Evolutionary conservation across 2,888 invertebrate species (phyloP).

Genomic region (Drosophila robusta): DNA sequence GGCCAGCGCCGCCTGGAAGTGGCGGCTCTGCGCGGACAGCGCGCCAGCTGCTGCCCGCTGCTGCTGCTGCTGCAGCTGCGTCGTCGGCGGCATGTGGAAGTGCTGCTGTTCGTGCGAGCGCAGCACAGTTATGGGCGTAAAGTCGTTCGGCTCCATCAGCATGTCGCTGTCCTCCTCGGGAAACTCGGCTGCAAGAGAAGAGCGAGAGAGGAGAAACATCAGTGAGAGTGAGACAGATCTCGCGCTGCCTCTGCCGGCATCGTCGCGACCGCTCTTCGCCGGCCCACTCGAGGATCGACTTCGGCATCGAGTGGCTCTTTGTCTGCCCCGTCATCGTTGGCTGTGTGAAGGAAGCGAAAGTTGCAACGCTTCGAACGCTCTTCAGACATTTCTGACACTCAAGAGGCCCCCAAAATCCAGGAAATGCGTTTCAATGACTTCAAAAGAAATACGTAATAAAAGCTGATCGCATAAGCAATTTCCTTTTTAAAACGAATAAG

Average conservation of each 20-base stretch:
- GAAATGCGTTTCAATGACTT: too few species aligned
- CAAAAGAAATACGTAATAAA: too few species aligned
- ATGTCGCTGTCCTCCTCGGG: constrained; percentile 85
- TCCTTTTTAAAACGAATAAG: too few species aligned
- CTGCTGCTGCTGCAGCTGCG: constrained; percentile 51
- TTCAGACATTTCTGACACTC: constrained; percentile 18
- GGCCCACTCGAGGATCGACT: constrained; percentile 36
- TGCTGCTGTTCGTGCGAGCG: constrained; percentile 83
- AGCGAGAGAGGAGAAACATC: background rate
- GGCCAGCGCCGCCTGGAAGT: constrained; percentile 44
- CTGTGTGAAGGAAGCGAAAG: constrained; percentile 44
- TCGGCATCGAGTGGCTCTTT: constrained; percentile 42
- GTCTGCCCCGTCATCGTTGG: constrained; percentile 35
- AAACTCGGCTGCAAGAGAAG: constrained; percentile 72
- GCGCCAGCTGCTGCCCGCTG: constrained; percentile 7
- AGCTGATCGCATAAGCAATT: too few species aligned
- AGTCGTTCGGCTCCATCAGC: constrained; percentile 85
- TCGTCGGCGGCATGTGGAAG: constrained; percentile 79
- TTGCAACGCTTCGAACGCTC: constrained; percentile 28
- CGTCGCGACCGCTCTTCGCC: constrained; percentile 38
- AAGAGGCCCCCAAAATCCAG: constrained; percentile 20
- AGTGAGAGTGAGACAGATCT: constrained; percentile 8
- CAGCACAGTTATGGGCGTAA: constrained; percentile 81
- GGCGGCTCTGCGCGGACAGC: constrained; percentile 41
- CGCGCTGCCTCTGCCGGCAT: constrained; percentile 51